Percentiles rank a stretch among this genome's conserved stretches.
These are phyloP conservation scores for Orgyia antiqua DNA, from an alignment of 2,888 invertebrate genomes.

Conservation along the genomic window DNA sequence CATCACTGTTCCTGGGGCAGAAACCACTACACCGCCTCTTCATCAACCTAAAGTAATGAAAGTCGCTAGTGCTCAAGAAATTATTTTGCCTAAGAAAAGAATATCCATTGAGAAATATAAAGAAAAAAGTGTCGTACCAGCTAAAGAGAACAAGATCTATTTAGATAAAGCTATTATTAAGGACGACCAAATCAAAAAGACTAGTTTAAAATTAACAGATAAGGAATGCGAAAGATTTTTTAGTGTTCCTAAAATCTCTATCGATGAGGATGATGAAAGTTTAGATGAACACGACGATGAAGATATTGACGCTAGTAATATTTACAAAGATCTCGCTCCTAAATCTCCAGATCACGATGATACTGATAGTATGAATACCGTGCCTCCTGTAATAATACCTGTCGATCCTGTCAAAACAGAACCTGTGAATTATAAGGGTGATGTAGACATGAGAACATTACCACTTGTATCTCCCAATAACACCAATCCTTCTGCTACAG, in stretches of 20 bases:
- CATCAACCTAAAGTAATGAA: conserved; percentile 66
- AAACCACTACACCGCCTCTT: conserved; percentile 47
- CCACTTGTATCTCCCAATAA: conserved; percentile 26
- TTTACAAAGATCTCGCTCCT: conserved; percentile 52
- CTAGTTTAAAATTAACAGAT: conserved; percentile 64
- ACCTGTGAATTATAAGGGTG: conserved; percentile 30
- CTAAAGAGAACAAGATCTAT: no score
- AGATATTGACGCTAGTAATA: conserved; percentile 32
- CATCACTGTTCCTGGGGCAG: conserved; percentile 40
- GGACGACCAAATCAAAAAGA: conserved; percentile 47
- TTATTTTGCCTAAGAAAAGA: conserved; percentile 55
- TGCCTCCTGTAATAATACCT: conserved; percentile 61
- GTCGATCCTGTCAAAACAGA: conserved; percentile 48
- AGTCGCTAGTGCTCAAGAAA: conserved; percentile 50
- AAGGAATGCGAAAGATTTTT: conserved; percentile 68
- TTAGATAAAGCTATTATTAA: conserved; percentile 23
- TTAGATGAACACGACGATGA: conserved; percentile 44
- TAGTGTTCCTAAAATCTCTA: conserved; percentile 48
- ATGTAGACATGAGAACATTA: conserved; percentile 59
- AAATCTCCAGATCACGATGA: conserved; percentile 60
- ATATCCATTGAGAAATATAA: conserved; percentile 73
- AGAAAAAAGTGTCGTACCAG: conserved; percentile 40
- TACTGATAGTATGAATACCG: conserved; percentile 26
- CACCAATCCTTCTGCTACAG: conserved; percentile 2
- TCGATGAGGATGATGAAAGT: conserved; percentile 43